A percentile compares a stretch with the other conserved stretches of the same genome.
Conservation (phyloP, 1,140 invertebrate genomes). For the Scylla paramamosain region DNA sequence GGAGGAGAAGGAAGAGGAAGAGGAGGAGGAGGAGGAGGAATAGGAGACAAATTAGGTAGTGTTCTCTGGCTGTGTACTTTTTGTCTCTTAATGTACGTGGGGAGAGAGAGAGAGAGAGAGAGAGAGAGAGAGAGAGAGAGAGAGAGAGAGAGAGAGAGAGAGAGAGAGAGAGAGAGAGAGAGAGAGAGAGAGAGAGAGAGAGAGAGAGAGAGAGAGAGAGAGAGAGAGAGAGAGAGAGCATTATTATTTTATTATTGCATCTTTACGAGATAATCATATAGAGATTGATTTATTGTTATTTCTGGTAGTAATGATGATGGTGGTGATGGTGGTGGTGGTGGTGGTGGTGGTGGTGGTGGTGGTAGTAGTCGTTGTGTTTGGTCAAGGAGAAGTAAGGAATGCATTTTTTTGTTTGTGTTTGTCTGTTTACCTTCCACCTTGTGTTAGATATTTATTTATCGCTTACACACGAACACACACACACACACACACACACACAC, state of each 20-base stretch:
- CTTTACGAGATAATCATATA: neutral
- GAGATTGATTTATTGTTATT: neutral
- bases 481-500: slow-evolving; percentile 20
- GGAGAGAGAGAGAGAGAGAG: too few species aligned
- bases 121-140: neutral
- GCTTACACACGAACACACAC: neutral
- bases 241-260: too few species aligned
- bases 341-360: neutral
- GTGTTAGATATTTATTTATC: neutral
- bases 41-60: neutral
- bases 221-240: too few species aligned
- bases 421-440: neutral
- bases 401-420: neutral
- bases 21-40: neutral
- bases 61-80: too few species aligned
- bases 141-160: slow-evolving; percentile 4
- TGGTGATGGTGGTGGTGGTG: neutral
- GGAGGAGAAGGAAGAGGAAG: neutral
- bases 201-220: too few species aligned
- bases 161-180: slow-evolving; percentile 55
- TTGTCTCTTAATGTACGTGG: too few species aligned
- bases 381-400: neutral
- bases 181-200: slow-evolving; percentile 36
- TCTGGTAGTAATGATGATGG: neutral
- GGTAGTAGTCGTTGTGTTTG: neutral